Evolutionary conservation across 2,113 vertebrate genomes (phyloP), one percentile per base, ranked within the genome.

Genomic region (Nothoprocta perdicaria): DNA sequence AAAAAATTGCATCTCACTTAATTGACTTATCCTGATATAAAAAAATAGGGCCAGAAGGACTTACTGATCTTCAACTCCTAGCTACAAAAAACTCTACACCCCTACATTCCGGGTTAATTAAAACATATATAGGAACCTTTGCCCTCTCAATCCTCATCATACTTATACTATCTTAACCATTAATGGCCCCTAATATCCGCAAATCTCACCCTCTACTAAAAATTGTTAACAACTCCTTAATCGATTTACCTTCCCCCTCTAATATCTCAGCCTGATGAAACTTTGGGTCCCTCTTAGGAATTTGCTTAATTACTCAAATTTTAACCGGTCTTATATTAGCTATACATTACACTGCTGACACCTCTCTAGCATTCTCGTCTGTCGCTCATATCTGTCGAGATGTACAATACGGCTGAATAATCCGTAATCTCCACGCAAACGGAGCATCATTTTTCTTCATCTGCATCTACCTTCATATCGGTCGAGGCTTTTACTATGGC

Each of bases 251-350:
- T 0, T n/a, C 90, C 0, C 90, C 92, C 0, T 35, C 90, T 1
- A 96, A 96, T 14, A 94, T 95, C 7, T 97, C 96, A 0, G 31
- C 50, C 3, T 96, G 90, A 94, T 96, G 96, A 90, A 97, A 96
- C 6, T 94, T 93, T 1, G 96, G 95, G 2, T 97, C 95, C 0
- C 48, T 97, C 0, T 23, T 97, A 3, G 67, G 88, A 2, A 19
- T 93, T 0, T 93, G 89, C 40, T 12, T 80, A 27, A 15, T 43
- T 1, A 29, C 38, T 3, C 91, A 93, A 69, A 96, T 95, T 14
- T 1, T 78, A 1, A 95, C 92, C 5, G 78, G 90, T 1, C 48
- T 95, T 2, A 60, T 96, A 8, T 23, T 96, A 48, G 94, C 90
- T 1, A 96, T 88, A 35, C 91, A 90, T 11, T 93, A 95, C 21